Percentiles rank a stretch among this genome's conserved stretches.
phyloP scores from a whole-genome alignment of 2,888 invertebrate species.

The Cylloceria caligata region DNA sequence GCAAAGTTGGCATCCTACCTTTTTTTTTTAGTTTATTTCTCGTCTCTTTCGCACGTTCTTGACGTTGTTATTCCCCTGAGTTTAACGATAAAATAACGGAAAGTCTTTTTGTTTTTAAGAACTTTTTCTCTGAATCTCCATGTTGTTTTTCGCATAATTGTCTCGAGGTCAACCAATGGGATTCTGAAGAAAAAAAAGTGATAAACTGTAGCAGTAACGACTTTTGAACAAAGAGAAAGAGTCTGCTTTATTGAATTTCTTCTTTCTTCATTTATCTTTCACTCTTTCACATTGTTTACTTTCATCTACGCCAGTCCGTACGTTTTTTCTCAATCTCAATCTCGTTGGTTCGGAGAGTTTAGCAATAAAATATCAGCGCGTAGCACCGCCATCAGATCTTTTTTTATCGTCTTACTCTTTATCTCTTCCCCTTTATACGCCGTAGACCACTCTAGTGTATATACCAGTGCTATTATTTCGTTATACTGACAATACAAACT shows the following conservation, averaged over 20 bases:
- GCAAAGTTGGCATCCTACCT: neutral
- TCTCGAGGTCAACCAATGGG: neutral
- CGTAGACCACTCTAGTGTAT: neutral
- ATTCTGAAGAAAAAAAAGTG: neutral
- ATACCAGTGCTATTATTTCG: neutral
- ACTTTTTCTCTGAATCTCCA: neutral
- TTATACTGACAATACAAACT: conserved; percentile 36
- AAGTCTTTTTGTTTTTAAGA: neutral
- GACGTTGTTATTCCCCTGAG: neutral
- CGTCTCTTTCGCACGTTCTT: neutral
- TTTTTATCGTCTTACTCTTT: neutral
- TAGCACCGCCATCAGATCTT: neutral
- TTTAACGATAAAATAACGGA: neutral
- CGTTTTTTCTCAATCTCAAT: neutral
- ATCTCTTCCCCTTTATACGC: neutral
- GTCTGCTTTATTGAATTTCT: neutral
- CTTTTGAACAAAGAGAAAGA: neutral
- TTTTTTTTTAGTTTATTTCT: neutral
- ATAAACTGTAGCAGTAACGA: neutral
- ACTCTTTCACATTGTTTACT: neutral
- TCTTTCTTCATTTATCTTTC: conserved; percentile 1
- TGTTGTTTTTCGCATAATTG: neutral
- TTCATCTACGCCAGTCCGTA: neutral
- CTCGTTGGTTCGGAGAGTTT: neutral
- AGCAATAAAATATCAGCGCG: neutral